phyloP scores from a whole-genome alignment of 1,140 invertebrate species.

The Meloidogyne floridensis region DNA sequence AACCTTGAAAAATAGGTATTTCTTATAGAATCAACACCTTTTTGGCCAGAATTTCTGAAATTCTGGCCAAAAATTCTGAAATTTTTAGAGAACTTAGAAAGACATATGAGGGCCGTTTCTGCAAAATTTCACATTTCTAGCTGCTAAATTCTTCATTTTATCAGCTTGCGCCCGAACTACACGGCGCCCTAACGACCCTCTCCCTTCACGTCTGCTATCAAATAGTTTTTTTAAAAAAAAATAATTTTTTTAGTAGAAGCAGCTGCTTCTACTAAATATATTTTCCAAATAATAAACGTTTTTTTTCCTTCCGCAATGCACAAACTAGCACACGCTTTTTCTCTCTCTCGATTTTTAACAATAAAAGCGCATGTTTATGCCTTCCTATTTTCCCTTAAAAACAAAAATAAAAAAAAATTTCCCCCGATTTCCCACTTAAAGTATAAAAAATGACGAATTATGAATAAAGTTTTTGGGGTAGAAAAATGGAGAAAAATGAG shows the following conservation, averaged over 20 bases:
- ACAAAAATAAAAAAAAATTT: background rate
- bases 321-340: conserved; percentile 6
- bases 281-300: conserved; percentile 8
- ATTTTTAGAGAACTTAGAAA: too few species aligned
- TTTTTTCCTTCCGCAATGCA: background rate
- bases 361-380: background rate
- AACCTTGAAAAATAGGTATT: too few species aligned
- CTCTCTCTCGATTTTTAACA: background rate
- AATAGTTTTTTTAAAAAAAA: too few species aligned
- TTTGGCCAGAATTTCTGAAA: too few species aligned
- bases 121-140: too few species aligned
- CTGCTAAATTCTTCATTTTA: too few species aligned
- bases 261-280: background rate
- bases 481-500: background rate
- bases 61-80: too few species aligned
- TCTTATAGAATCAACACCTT: too few species aligned
- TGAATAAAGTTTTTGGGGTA: too few species aligned
- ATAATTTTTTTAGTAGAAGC: background rate
- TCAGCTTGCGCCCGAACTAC: too few species aligned
- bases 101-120: too few species aligned
- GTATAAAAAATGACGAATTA: background rate
- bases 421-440: background rate
- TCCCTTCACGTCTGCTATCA: background rate
- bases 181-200: too few species aligned
- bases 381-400: background rate